Evolutionary conservation across 1,140 invertebrate genomes (phyloP), one percentile per base, ranked within the genome.

Genomic region (Cotesia vestalis): DNA sequence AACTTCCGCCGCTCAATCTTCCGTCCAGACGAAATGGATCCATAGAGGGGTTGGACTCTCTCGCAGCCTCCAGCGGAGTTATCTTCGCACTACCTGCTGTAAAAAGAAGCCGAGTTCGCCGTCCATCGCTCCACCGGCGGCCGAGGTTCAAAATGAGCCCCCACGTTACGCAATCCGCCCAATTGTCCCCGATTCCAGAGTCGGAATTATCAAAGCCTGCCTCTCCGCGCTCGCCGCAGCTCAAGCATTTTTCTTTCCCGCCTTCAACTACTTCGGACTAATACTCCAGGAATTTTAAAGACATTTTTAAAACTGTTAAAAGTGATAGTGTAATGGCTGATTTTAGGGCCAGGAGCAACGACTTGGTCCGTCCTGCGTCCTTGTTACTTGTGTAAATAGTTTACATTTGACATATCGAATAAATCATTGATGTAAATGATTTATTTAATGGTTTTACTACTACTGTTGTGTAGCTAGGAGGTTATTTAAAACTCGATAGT

Each of bases 131-230:
- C 5, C 79, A 80, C 51, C 86, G 83, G 35, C 73, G 84, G n/a
- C 82, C 84, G 0, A 79, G 83, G 40, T 82, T 84, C 67, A 86
- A 85, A 61, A 75, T 84, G 27, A 80, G 81, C 6, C 81, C 81
- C 4, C 83, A 88, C 80, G 78, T 88, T 71, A 78, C 81, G 67
- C 81, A 88, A 77, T 78, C 89, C 76, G 71, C 89, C 81, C 81
- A 91, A 40, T 81, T 93, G 55, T 92, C 91, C 38, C 92, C 92
- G 8, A 93, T 93, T 38, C 89, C 90, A 52, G 91, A 93, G 77
- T 92, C 91, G 12, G 92, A 92, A n/a, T 84, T 92, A 1, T 92
- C 91, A 3, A 93, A 93, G 84, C 91, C 92, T 0, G 89, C 90
- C 3, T 92, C 91, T 62, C 91, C 91, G 14, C 85, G 89, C 75